Base-by-base conservation (phyloP, 2,113 vertebrate genomes). In the Aspidoscelis tigris region DNA sequence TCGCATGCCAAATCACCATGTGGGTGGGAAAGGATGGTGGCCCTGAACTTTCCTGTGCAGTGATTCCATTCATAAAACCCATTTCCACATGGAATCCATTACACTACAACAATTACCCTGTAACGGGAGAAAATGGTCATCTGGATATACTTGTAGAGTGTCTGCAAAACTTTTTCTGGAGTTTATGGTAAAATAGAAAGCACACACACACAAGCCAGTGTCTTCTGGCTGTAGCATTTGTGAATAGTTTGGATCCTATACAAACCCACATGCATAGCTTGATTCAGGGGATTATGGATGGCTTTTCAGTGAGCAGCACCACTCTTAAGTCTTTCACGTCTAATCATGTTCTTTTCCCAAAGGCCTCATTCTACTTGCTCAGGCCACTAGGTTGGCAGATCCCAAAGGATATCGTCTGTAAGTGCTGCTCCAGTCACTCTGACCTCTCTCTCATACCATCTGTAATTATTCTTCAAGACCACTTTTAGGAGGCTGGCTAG, bases 141-240 rank as follows among this genome's bases (percentile, higher is more conserved):
- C 78, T 70, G 66, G 78, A 80, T 70, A 70, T 80, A 80, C 44
- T 70, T 80, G 78, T n/a, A 39, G 65, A 80, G 20, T 10, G 44
- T 55, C 78, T 80, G 65, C 44, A 44, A 80, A 69, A 53, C 65
- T 12, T 80, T 66, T 80, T 80, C 65, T 80, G 47, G 78, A 69
- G 66, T 80, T 80, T 70, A 69, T 80, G 47, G 47, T 53, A 53
- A 80, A 70, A 80, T 33, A 18, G 58, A 61, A 61, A 61, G 18
- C 58, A 61, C 58, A 61, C 58, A 18, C 58, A 61, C 58, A n/a
- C 65, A 70, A 53, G 8, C 18, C 16, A 70, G 47, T 80, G 44
- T 80, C 65, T 80, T 69, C 78, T 80, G 78, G 78, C 78, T 80
- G 44, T 80, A 53, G 43, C 8, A 33, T 80, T 80, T 69, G 43